Base-by-base conservation (phyloP, 2,113 vertebrate genomes). In the Lamprologus speciosus region DNA sequence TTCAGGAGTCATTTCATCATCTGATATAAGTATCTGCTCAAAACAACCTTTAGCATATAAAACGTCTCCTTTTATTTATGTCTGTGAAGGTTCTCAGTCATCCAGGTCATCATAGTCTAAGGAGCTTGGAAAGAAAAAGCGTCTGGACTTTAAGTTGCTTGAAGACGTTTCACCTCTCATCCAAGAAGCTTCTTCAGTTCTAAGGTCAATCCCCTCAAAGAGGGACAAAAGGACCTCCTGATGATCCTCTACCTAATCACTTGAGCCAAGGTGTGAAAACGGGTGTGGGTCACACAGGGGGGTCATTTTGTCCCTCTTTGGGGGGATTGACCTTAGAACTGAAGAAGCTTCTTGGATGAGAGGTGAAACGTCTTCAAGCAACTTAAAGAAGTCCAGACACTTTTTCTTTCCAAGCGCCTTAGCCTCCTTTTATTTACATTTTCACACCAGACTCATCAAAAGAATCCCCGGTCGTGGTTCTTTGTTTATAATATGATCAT, bases 271-370 rank as follows among this genome's bases (percentile, higher is more conserved):
- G 57, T 58, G 55, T 58, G 55, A 58, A 58, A 58, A 58, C 3
- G 0, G 23, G 8, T 58, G 23, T 58, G 23, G 13, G 13, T 28
- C 13, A 28, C 55, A 16, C 8, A 0, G 26, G 0, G 54, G 55
- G 55, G 57, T 31, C 8, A 0, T 31, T 17, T 31, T 60, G 0
- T 31, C 14, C 57, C 5, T 31, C 57, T 60, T 31, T 60, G 57
- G 8, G 26, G 26, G 54, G 5, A 58, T 6, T 57, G 54, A 57
- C 54, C 23, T 0, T 9, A 58, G 55, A 58, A 31, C 14, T 58
- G 55, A 0, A 58, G 55, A 58, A 58, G 14, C 57, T 31, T 31
- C 26, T 60, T 2, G 1, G 14, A 31, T 60, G 57, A 60, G 57
- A 6, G 1, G 14, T 60, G 0, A 60, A 60, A 60, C 28, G 0